Conservation (phyloP, 2,797 vertebrate genomes). For the Scomberomorus guttatus region DNA sequence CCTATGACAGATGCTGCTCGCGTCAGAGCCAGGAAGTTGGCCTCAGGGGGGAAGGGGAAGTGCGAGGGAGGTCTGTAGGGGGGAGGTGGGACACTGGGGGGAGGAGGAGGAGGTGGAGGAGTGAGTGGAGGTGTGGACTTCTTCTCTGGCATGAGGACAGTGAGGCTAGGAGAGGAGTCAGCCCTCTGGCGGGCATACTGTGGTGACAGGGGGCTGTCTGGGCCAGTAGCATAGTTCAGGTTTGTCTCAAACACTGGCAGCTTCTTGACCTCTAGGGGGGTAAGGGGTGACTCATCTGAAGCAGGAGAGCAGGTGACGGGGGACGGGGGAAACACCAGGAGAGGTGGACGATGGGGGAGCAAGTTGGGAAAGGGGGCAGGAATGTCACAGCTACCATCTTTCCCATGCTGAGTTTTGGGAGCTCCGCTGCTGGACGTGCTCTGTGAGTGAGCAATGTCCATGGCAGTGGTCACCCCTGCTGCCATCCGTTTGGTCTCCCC, state of each 20-base stretch:
- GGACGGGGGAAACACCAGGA: slow-evolving; percentile 96
- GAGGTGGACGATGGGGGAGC: slow-evolving; percentile 94
- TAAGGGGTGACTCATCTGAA: slow-evolving; percentile 96
- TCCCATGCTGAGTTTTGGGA: slow-evolving; percentile 71
- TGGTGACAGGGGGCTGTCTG: slow-evolving; percentile 92
- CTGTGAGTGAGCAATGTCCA: slow-evolving; percentile 65
- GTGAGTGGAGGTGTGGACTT: slow-evolving; percentile 91
- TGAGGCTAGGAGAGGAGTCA: slow-evolving; percentile 90
- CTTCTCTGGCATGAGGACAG: slow-evolving; percentile 87
- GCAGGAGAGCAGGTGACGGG: slow-evolving; percentile 95
- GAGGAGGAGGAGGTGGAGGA: slow-evolving; percentile 87
- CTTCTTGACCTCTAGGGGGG: slow-evolving; percentile 96
- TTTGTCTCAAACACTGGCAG: slow-evolving; percentile 96
- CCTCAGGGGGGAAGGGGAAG: slow-evolving; percentile 91
- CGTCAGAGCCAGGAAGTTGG: slow-evolving; percentile 81
- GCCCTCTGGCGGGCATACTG: slow-evolving; percentile 90
- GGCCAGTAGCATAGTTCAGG: slow-evolving; percentile 91
- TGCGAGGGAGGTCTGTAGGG: slow-evolving; percentile 89
- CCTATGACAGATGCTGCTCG: slow-evolving; percentile 78
- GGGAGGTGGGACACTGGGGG: slow-evolving; percentile 78
- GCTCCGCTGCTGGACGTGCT: slow-evolving; percentile 27
- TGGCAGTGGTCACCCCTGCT: slow-evolving; percentile 38
- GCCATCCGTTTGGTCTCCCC: slow-evolving; percentile 82
- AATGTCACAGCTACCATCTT: slow-evolving; percentile 91
- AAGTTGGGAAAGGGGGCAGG: slow-evolving; percentile 97